phyloP scores from a whole-genome alignment of 1,140 invertebrate genomes.

The Macrotrachela quadricornifera region DNA sequence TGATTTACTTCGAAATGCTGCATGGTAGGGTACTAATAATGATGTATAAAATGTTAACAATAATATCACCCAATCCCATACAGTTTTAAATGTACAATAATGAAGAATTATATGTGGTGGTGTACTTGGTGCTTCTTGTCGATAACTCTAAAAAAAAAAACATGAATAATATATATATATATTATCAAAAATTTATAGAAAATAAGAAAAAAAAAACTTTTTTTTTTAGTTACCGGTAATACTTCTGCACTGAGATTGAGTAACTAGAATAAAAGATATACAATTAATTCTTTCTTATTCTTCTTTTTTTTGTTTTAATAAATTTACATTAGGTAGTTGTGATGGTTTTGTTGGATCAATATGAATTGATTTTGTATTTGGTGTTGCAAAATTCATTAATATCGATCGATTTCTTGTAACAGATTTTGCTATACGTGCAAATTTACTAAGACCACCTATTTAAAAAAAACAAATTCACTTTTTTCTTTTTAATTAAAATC shows the following conservation, averaged over 20 bases:
- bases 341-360: neutral
- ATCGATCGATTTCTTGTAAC: conserved; percentile 63
- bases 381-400: conserved; percentile 35
- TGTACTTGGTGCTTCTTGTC: conserved; percentile 97
- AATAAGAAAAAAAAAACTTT: no score
- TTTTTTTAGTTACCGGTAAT: conserved; percentile 50
- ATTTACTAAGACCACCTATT: conserved; percentile 58
- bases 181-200: no score
- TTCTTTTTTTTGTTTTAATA: no score
- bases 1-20: conserved; percentile 97
- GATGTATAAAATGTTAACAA: conserved; percentile 99
- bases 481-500: no score
- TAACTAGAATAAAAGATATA: conserved; percentile 42
- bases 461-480: no score
- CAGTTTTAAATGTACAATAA: conserved; percentile 94
- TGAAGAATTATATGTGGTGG: conserved; percentile 93
- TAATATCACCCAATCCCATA: conserved; percentile 99
- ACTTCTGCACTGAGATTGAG: conserved; percentile 87
- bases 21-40: conserved; percentile 99
- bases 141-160: conserved; percentile 37
- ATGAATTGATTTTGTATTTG: no score
- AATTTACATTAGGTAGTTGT: neutral
- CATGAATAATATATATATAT: no score
- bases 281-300: neutral
- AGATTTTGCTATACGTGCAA: conserved; percentile 80